Evolutionary conservation across 2,797 vertebrate species (phyloP).

Genomic region (Macropus fuliginosus): DNA sequence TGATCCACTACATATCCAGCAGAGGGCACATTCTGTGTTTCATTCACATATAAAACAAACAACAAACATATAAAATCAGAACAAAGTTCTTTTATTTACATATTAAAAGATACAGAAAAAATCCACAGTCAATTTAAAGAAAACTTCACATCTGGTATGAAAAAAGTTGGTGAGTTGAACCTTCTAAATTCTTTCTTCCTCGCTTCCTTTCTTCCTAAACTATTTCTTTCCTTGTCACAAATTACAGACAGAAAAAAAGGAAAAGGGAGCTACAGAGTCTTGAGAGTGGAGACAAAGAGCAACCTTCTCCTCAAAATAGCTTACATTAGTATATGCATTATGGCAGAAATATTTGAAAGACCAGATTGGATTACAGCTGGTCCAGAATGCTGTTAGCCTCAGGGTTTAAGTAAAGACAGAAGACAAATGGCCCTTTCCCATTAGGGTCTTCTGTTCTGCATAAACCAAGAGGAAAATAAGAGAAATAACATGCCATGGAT

Average conservation of each 20-base stretch:
- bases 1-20: background rate
- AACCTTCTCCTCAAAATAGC: constrained; percentile 28
- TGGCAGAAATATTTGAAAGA: constrained; percentile 47
- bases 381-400: background rate
- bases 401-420: constrained; percentile 36
- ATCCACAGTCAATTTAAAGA: background rate
- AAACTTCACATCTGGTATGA: background rate
- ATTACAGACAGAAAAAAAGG: background rate
- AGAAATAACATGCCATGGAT: background rate
- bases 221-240: background rate
- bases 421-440: background rate
- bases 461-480: constrained; percentile 9
- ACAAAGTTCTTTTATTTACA: background rate
- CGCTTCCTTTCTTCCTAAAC: background rate
- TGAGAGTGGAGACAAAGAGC: background rate
- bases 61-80: background rate
- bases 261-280: background rate
- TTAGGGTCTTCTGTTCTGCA: constrained; percentile 4
- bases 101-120: background rate
- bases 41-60: background rate
- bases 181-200: background rate
- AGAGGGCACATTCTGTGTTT: background rate
- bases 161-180: background rate
- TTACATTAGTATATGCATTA: constrained; percentile 17
- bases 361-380: constrained; percentile 39